These are phyloP conservation scores for Rhynchotus rufescens DNA, from an alignment of 2,797 vertebrate species.

Conservation along the genomic window DNA sequence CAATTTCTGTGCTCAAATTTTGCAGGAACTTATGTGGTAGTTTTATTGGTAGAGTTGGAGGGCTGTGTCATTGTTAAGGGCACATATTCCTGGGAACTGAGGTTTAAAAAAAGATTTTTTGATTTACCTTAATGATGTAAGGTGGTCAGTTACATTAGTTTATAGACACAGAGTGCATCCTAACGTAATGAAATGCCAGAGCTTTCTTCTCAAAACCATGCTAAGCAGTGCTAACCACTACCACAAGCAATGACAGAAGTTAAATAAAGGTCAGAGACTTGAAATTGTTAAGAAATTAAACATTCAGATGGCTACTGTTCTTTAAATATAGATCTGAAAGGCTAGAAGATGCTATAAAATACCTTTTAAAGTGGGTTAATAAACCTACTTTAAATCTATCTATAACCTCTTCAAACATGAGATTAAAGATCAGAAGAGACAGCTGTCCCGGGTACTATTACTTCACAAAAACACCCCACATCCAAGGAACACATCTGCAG, in stretches of 20 bases:
- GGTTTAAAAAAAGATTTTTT: not conserved
- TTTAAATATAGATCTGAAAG: not conserved
- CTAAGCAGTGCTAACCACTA: not conserved
- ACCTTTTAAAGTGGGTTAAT: not conserved
- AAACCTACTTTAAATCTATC: not conserved
- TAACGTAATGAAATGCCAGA: not conserved
- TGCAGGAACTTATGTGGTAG: not conserved
- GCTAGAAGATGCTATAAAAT: not conserved
- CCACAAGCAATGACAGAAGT: slow-evolving; percentile 1
- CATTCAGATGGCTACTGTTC: not conserved
- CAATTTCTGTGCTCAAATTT: slow-evolving; percentile 9
- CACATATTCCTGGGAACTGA: not conserved
- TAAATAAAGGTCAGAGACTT: not conserved
- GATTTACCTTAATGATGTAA: not conserved
- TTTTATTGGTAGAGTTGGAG: not conserved
- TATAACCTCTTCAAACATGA: not conserved
- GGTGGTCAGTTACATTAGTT: not conserved
- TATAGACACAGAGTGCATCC: not conserved
- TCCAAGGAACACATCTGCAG: not conserved
- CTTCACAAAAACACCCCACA: not conserved
- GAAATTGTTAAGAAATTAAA: not conserved
- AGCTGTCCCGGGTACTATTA: not conserved
- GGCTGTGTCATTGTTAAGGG: not conserved
- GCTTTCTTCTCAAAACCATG: not conserved
- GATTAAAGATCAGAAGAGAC: not conserved